A percentile compares a stretch with the other conserved stretches of the same genome.
These are phyloP conservation scores for Dermatophagoides farinae DNA, from an alignment of 1,140 invertebrate genomes.

Conservation along the genomic window DNA sequence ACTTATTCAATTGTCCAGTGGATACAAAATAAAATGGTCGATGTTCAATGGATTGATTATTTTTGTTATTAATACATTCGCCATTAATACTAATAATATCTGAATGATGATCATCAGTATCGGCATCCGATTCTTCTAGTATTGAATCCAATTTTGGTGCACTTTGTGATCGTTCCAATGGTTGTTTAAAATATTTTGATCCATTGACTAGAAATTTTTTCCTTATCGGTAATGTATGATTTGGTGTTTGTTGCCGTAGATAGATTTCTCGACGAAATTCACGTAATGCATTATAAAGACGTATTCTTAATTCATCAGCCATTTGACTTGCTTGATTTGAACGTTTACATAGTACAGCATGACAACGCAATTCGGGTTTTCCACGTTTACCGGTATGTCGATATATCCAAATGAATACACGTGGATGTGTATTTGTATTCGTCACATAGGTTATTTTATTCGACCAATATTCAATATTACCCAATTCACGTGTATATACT, in stretches of 20 bases:
- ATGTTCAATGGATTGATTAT: not conserved
- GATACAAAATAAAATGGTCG: not conserved
- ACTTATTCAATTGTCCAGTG: not conserved
- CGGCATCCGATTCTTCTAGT: conserved; percentile 57
- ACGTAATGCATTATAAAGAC: conserved; percentile 55
- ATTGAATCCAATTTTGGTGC: conserved; percentile 82
- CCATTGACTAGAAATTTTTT: conserved; percentile 39
- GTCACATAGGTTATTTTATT: conserved; percentile 79
- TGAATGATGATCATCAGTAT: conserved; percentile 3
- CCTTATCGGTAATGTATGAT: conserved; percentile 33
- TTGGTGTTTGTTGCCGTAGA: conserved; percentile 22
- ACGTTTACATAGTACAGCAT: conserved; percentile 74
- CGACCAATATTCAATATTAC: conserved; percentile 86
- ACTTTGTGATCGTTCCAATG: conserved; percentile 73
- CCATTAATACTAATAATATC: not conserved
- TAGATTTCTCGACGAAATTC: conserved; percentile 67
- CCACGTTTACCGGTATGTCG: conserved; percentile 74
- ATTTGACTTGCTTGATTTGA: conserved; percentile 40
- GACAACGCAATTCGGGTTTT: conserved; percentile 86
- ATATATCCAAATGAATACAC: conserved; percentile 63
- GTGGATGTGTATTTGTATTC: conserved; percentile 52
- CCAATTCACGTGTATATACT: conserved; percentile 83
- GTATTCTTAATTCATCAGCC: conserved; percentile 39
- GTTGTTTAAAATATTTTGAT: conserved; percentile 50
- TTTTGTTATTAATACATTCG: not conserved